Evolutionary conservation across 2,113 vertebrate genomes (phyloP), one percentile per base, ranked within the genome.

Genomic region (Upupa epops): DNA sequence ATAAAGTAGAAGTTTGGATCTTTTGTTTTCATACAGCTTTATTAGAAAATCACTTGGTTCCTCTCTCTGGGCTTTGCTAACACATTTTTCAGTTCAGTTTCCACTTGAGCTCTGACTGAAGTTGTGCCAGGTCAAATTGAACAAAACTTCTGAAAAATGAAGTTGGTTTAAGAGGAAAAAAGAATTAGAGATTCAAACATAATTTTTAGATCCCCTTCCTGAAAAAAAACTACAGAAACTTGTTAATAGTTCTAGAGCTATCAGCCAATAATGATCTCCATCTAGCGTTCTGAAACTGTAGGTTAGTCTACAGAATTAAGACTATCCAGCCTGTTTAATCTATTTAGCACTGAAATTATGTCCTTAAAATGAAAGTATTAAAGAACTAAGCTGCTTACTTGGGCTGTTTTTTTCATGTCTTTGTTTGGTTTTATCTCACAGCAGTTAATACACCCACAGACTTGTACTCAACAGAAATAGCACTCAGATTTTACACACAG

Each of bases 31-130:
- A 58, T 56, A 26, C n/a, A 52, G 8, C 11, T 90, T 92, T 86
- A 73, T 92, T 92, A 70, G 7, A 89, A 73, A 90, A 84, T 89
- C 88, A 37, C n/a, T 73, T 54, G 40, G n/a, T n/a, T n/a, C n/a
- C n/a, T n/a, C n/a, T n/a, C n/a, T n/a, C n/a, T n/a, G n/a, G n/a
- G n/a, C n/a, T n/a, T n/a, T n/a, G n/a, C n/a, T n/a, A n/a, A 90
- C 42, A 75, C 79, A 92, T 94, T 92, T 95, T 92, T 88, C 49
- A 36, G 36, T 79, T 82, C 24, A 36, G 31, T 81, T 96, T 82
- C 74, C 74, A 61, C 61, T 84, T 72, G 58, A 87, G 58, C 51
- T 22, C 24, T 54, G 70, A 72, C 17, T 79, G 81, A 93, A 92
- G 61, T 3, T 65, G n/a, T 75, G 90, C 74, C 81, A 69, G 81